Evolutionary conservation across 2,888 invertebrate genomes (phyloP).

Genomic region (Rhodophaea formosa): DNA sequence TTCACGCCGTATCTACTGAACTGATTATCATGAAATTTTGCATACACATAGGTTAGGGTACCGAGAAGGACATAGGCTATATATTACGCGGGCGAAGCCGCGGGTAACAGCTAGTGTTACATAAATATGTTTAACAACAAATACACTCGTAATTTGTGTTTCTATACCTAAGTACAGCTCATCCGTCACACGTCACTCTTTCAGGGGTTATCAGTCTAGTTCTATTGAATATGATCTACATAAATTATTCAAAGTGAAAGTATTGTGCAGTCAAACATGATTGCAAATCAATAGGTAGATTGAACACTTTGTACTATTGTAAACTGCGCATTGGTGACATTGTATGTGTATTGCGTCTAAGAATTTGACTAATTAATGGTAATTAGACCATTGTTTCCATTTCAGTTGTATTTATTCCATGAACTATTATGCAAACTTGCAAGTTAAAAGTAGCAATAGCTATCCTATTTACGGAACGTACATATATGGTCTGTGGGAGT

Average conservation of each 20-base stretch:
- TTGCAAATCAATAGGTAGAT: conserved; percentile 22
- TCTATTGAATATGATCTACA: conserved; percentile 11
- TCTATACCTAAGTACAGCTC: conserved; percentile 7
- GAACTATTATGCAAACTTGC: not conserved
- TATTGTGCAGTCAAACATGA: conserved; percentile 13
- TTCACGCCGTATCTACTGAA: no score
- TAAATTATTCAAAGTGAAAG: conserved; percentile 22
- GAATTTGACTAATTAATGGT: conserved; percentile 11
- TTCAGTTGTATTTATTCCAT: conserved; percentile 18
- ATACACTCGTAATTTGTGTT: no score
- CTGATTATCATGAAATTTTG: no score
- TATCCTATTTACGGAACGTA: no score
- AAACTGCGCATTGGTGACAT: conserved; percentile 30
- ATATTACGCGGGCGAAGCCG: no score
- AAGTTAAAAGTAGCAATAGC: no score
- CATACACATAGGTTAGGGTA: no score
- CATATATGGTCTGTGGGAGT: no score
- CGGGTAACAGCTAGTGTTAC: no score
- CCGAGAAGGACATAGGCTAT: no score
- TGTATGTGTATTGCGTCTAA: conserved; percentile 27
- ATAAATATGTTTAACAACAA: no score
- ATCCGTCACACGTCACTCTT: conserved; percentile 22
- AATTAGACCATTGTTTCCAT: conserved; percentile 20
- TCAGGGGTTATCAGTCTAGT: conserved; percentile 9
- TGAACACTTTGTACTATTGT: conserved; percentile 24